Conservation (phyloP, 2,797 vertebrate species). For the Fundulus diaphanus region DNA sequence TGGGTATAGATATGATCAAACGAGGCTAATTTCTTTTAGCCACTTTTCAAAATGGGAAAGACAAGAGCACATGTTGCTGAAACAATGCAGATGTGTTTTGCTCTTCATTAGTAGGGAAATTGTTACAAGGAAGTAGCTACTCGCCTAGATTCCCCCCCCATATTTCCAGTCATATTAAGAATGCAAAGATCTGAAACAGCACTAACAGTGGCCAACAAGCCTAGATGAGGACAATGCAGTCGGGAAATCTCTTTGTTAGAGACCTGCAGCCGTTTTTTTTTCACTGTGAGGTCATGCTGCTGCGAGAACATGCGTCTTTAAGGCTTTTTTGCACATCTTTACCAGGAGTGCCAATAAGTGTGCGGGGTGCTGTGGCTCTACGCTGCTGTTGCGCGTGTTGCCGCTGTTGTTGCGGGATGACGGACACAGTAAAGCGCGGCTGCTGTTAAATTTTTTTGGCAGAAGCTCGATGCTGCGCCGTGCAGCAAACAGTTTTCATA, state of each 20-base stretch:
- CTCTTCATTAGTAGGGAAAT: background rate
- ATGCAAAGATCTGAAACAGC: background rate
- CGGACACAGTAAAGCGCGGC: constrained; percentile 21
- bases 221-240: background rate
- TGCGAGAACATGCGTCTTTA: background rate
- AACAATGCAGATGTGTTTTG: background rate
- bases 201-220: background rate
- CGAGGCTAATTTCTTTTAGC: background rate
- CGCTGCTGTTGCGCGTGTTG: constrained; percentile 16
- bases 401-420: constrained; percentile 8
- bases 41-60: background rate
- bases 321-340: background rate
- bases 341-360: background rate
- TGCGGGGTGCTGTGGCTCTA: background rate
- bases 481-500: constrained; percentile 20
- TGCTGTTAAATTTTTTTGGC: constrained; percentile 40
- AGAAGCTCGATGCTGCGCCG: constrained; percentile 20
- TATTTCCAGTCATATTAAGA: background rate
- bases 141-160: background rate
- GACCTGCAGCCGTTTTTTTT: background rate
- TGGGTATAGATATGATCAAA: background rate
- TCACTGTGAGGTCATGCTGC: background rate
- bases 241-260: background rate
- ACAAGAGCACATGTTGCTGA: background rate
- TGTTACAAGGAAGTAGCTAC: background rate